phyloP scores from a whole-genome alignment of 1,140 invertebrate species.

The Brachystomella parvula region DNA sequence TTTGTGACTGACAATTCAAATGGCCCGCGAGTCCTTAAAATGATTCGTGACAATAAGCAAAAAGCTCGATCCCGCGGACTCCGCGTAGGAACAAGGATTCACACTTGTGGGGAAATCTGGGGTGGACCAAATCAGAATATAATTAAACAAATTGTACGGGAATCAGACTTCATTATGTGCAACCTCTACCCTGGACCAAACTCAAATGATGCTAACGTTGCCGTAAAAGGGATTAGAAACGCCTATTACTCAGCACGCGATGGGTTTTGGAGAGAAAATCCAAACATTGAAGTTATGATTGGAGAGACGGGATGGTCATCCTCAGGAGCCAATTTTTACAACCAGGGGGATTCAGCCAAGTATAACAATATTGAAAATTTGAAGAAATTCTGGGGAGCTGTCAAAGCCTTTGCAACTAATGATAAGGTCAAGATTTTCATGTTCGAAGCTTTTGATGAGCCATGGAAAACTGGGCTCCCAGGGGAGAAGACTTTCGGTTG shows the following conservation, averaged over 20 bases:
- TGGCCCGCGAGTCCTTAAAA: slow-evolving; percentile 24
- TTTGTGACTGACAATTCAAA: slow-evolving; percentile 19
- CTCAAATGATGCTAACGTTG: slow-evolving; percentile 15
- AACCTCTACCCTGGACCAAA: slow-evolving; percentile 26
- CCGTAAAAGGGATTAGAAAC: slow-evolving; percentile 25
- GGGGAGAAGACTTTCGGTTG: slow-evolving; percentile 25
- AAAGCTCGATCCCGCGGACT: too few relatives aligned
- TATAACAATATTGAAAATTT: slow-evolving; percentile 12
- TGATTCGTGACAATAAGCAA: slow-evolving; percentile 26
- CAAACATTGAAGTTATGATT: slow-evolving; percentile 29
- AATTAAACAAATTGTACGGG: slow-evolving; percentile 22
- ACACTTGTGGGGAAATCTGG: slow-evolving; percentile 29
- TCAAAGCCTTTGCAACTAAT: slow-evolving; percentile 1
- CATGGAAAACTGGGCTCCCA: slow-evolving; percentile 19
- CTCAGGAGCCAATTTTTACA: slow-evolving; percentile 24
- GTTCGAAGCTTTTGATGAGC: slow-evolving; percentile 32
- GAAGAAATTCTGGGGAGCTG: slow-evolving; percentile 17
- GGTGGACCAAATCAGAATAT: slow-evolving; percentile 22
- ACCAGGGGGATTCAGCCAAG: slow-evolving; percentile 7
- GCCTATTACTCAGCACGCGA: slow-evolving; percentile 21
- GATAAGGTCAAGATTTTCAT: slow-evolving; percentile 23
- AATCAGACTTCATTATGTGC: slow-evolving; percentile 33
- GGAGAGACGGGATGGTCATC: slow-evolving; percentile 36
- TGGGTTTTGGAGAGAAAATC: slow-evolving; percentile 26
- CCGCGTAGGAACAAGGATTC: slow-evolving; percentile 25